phyloP scores from a whole-genome alignment of 2,797 vertebrate genomes.

The Spea hammondii region DNA sequence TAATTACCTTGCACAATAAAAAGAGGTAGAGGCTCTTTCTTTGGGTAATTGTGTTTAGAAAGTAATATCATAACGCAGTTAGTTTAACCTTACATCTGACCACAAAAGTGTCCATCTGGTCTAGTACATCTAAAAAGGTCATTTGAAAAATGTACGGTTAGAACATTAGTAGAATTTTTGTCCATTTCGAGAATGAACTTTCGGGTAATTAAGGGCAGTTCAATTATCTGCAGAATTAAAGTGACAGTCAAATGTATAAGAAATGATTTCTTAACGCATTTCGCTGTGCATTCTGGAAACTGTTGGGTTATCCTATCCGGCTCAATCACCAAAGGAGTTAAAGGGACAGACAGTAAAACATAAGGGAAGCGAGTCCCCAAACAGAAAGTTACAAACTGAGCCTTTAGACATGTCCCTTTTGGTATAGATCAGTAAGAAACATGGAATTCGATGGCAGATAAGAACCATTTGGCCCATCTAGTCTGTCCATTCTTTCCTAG shows the following conservation, averaged over 20 bases:
- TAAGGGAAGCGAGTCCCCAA: no score
- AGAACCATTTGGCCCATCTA: no score
- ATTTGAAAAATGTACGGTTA: neutral
- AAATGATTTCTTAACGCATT: no score
- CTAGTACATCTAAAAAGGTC: neutral
- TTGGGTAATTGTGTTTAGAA: conserved; percentile 4
- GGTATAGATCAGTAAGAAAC: no score
- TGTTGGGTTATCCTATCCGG: no score
- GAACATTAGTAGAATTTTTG: conserved; percentile 16
- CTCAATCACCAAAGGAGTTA: no score
- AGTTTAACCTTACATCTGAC: neutral
- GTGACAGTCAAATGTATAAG: neutral
- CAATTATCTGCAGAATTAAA: conserved; percentile 6
- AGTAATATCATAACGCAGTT: conserved; percentile 26
- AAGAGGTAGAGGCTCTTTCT: neutral
- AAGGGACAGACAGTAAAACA: no score
- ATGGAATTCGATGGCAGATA: no score
- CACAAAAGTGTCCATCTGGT: conserved; percentile 10
- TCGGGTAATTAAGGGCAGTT: neutral
- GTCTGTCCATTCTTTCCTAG: no score
- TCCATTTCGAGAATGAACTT: neutral
- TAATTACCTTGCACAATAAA: conserved; percentile 39
- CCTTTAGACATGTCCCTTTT: no score
- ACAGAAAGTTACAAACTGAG: no score
- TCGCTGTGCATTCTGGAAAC: no score